Evolutionary conservation across 2,888 invertebrate genomes (phyloP).

Genomic region (Hyalella azteca): DNA sequence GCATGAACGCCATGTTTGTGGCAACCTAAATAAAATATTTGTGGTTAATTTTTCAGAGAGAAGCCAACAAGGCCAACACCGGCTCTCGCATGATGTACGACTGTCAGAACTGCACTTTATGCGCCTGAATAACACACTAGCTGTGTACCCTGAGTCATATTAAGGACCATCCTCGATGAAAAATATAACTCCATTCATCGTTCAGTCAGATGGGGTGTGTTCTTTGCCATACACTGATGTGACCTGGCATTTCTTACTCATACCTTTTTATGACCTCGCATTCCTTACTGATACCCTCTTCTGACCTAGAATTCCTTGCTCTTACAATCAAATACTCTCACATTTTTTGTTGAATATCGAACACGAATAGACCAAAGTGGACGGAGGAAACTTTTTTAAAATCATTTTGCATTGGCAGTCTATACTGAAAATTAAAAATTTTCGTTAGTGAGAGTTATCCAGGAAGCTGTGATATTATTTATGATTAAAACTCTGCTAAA

Average conservation of each 20-base stretch:
- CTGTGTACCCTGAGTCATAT: not conserved
- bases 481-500: too few relatives aligned
- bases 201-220: not conserved
- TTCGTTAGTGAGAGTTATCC: too few relatives aligned
- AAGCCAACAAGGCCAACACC: not conserved
- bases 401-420: too few relatives aligned
- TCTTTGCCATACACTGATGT: not conserved
- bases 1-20: too few relatives aligned
- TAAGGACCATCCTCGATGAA: constrained; percentile 14
- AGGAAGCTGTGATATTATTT: too few relatives aligned
- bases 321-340: not conserved
- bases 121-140: not conserved
- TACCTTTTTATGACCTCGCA: too few relatives aligned
- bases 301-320: not conserved
- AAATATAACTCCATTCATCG: not conserved
- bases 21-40: too few relatives aligned
- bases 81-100: not conserved
- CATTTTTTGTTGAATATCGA: not conserved
- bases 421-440: too few relatives aligned
- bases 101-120: not conserved
- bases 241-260: not conserved
- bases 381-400: too few relatives aligned
- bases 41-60: constrained; percentile 2
- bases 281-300: not conserved
- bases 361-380: not conserved